Evolutionary conservation across 2,113 vertebrate species (phyloP).

Genomic region (Rhodinocichla rosea): DNA sequence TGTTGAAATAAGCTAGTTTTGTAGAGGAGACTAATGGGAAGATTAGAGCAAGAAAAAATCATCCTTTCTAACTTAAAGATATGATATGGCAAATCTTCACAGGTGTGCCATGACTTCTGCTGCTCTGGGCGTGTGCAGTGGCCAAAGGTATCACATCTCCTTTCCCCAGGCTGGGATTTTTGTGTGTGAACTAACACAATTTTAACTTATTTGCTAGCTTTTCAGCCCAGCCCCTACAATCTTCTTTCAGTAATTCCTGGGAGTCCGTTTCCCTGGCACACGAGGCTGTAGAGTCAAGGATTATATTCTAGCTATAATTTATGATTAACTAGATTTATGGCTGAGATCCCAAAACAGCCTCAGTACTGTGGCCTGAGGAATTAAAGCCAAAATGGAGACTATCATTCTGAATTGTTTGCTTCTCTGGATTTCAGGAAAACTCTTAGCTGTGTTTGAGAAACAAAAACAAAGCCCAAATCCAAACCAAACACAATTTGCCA

Average conservation of each 20-base stretch:
- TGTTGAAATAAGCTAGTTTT: slow-evolving; percentile 13
- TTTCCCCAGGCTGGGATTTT: slow-evolving; percentile 18
- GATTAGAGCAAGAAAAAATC: slow-evolving; percentile 33
- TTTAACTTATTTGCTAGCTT: slow-evolving; percentile 31
- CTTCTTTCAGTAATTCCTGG: slow-evolving; percentile 60
- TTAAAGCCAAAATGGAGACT: slow-evolving; percentile 43
- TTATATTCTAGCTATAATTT: slow-evolving; percentile 61
- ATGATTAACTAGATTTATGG: slow-evolving; percentile 67
- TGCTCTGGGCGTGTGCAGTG: neutral
- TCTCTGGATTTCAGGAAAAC: slow-evolving; percentile 36
- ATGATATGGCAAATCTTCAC: neutral
- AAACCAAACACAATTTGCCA: slow-evolving; percentile 16
- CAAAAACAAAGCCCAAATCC: slow-evolving; percentile 13
- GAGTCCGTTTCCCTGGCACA: slow-evolving; percentile 37
- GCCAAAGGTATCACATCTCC: neutral
- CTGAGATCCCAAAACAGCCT: slow-evolving; percentile 51
- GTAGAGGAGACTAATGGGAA: neutral
- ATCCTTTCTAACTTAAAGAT: neutral
- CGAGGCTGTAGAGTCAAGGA: slow-evolving; percentile 11
- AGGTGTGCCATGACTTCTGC: slow-evolving; percentile 54
- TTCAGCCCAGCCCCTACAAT: slow-evolving; percentile 13
- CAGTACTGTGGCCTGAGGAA: slow-evolving; percentile 23
- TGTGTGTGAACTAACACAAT: slow-evolving; percentile 10
- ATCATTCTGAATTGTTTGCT: slow-evolving; percentile 48
- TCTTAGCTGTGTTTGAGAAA: slow-evolving; percentile 12